Conservation (phyloP, 2,113 vertebrate species). For the Lethenteron reissneri region DNA sequence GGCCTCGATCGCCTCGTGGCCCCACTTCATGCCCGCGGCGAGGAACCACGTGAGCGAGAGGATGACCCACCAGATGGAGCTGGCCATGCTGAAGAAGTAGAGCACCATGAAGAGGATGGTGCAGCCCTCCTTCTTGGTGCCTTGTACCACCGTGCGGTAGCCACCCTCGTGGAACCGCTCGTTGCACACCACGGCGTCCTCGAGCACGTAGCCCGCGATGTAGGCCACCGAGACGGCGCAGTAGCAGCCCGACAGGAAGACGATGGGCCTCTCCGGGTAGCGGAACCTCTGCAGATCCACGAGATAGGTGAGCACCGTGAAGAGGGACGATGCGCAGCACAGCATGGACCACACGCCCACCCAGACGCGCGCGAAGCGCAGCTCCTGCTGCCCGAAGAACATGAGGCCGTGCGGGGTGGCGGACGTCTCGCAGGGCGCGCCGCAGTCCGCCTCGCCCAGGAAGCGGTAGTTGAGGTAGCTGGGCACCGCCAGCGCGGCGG, state of each 20-base stretch:
- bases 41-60: slow-evolving; percentile 90
- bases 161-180: slow-evolving; percentile 45
- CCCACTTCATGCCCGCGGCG: slow-evolving; percentile 91
- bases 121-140: slow-evolving; percentile 70
- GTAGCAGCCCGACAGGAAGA: slow-evolving; percentile 80
- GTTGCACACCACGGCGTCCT: slow-evolving; percentile 74
- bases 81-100: slow-evolving; percentile 94
- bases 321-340: slow-evolving; percentile 70
- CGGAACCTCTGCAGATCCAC: slow-evolving; percentile 91
- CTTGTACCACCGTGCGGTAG: slow-evolving; percentile 53
- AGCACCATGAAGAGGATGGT: slow-evolving; percentile 74
- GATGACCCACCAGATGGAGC: slow-evolving; percentile 98
- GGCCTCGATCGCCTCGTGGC: slow-evolving; percentile 74
- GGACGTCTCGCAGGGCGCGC: slow-evolving; percentile 50
- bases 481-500: slow-evolving; percentile 53
- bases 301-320: slow-evolving; percentile 79
- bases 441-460: slow-evolving; percentile 58
- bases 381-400: slow-evolving; percentile 63
- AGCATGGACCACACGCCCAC: slow-evolving; percentile 83
- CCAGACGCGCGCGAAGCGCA: slow-evolving; percentile 70
- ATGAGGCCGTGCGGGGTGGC: slow-evolving; percentile 78
- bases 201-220: slow-evolving; percentile 58
- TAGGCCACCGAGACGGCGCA: slow-evolving; percentile 80
- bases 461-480: slow-evolving; percentile 94
- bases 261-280: slow-evolving; percentile 87